Evolutionary conservation across 2,888 invertebrate genomes (phyloP).

Genomic region (Ichneumoninae sp.): DNA sequence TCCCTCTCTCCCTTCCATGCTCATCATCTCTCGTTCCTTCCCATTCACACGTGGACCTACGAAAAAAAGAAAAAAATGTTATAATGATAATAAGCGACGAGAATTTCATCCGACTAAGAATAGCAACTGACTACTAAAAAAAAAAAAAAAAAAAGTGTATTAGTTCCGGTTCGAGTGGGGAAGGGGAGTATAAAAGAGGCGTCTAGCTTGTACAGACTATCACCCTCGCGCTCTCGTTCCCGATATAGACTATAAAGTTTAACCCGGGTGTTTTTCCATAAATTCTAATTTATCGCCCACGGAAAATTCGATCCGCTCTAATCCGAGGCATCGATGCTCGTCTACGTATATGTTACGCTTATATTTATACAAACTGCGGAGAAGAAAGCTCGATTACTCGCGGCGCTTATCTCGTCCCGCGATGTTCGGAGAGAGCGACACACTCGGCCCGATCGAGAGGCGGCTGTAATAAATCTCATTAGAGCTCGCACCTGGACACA

Average conservation of each 20-base stretch:
- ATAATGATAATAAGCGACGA: conserved; percentile 73
- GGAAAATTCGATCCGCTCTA: conserved; percentile 76
- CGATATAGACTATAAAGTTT: conserved; percentile 19
- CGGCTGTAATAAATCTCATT: conserved; percentile 65
- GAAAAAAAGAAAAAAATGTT: conserved; percentile 69
- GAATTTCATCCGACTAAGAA: conserved; percentile 71
- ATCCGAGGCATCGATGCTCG: conserved; percentile 77
- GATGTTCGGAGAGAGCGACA: not conserved
- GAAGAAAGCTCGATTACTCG: not conserved
- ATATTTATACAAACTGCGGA: conserved; percentile 29
- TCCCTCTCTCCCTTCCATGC: conserved; percentile 37
- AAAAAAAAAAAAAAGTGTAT: conserved; percentile 79
- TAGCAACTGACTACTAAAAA: conserved; percentile 69
- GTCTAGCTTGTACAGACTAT: conserved; percentile 48
- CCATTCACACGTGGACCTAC: conserved; percentile 71
- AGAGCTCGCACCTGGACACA: conserved; percentile 60
- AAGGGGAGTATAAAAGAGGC: conserved; percentile 55
- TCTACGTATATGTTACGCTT: conserved; percentile 67
- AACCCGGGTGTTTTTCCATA: conserved; percentile 72
- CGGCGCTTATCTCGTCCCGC: conserved; percentile 10
- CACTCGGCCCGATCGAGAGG: not conserved
- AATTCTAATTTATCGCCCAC: conserved; percentile 80
- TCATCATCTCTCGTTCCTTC: conserved; percentile 44
- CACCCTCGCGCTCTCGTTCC: conserved; percentile 69
- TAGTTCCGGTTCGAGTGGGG: conserved; percentile 79